These are phyloP conservation scores for Zele albiditarsus DNA, from an alignment of 2,888 invertebrate genomes.

Conservation along the genomic window DNA sequence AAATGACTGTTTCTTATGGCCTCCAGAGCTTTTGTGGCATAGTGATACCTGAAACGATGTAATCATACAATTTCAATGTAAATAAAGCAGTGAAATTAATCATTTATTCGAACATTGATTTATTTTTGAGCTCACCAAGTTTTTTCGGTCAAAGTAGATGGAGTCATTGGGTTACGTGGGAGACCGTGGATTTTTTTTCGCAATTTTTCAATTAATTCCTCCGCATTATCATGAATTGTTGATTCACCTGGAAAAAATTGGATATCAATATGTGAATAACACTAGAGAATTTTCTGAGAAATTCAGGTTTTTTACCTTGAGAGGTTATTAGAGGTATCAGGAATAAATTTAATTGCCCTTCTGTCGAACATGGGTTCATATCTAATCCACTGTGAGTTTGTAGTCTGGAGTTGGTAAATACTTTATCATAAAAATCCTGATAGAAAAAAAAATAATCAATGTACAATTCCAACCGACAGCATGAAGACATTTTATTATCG, in stretches of 20 bases:
- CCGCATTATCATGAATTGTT: slow-evolving; percentile 59
- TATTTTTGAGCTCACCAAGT: slow-evolving; percentile 77
- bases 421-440: slow-evolving; percentile 73
- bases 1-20: slow-evolving; percentile 88
- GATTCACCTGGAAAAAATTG: slow-evolving; percentile 56
- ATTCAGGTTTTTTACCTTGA: slow-evolving; percentile 63
- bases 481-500: neutral
- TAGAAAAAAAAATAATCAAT: slow-evolving; percentile 32
- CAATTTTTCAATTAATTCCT: slow-evolving; percentile 79
- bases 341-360: slow-evolving; percentile 80
- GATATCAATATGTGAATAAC: slow-evolving; percentile 7
- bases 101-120: slow-evolving; percentile 24
- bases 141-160: slow-evolving; percentile 83
- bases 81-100: slow-evolving; percentile 24
- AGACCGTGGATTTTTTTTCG: slow-evolving; percentile 82
- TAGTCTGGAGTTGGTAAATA: slow-evolving; percentile 79
- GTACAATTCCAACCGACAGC: slow-evolving; percentile 44
- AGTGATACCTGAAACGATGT: slow-evolving; percentile 78
- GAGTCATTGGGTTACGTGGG: slow-evolving; percentile 81
- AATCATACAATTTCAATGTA: slow-evolving; percentile 37
- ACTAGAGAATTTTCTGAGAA: neutral
- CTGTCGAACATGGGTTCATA: slow-evolving; percentile 76
- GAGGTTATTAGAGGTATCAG: slow-evolving; percentile 79
- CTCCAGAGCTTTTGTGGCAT: slow-evolving; percentile 88
- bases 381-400: slow-evolving; percentile 81